Evolutionary conservation across 2,888 invertebrate genomes (phyloP), one percentile per base, ranked within the genome.

Genomic region (Drosophila maculinotata): DNA sequence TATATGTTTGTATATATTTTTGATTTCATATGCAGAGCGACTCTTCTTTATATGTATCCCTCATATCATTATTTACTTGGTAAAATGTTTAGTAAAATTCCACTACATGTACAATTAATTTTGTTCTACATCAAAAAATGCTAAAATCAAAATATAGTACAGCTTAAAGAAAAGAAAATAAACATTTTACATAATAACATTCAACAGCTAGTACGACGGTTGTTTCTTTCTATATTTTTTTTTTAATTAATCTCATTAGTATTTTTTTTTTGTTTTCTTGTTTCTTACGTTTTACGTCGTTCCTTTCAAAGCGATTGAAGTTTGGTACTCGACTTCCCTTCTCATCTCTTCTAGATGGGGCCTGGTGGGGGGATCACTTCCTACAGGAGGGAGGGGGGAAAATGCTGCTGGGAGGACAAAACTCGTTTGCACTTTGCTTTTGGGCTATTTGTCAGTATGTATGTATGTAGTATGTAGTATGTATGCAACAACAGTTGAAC

Each of bases 141-240:
- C n/a, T 28, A 47, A 15, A 38, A 33, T 31, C 2, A n/a, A 14
- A 36, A 38, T n/a, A 25, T 28, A 33, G 20, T 9, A 7, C 23
- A 33, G 48, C 26, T 12, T 9, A 48, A 33, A 31, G 17, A 28
- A 10, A 35, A 31, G 20, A 53, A 44, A 35, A 49, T 3, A 30
- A 30, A 23, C 31, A 51, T 31, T 58, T 36, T 51, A 41, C 44
- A 45, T 45, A 23, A 47, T 64, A 47, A 69, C 66, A 65, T 69
- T 74, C 58, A 81, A 81, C 66, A 81, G 70, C 58, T 79, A 72
- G 52, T 60, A 65, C 56, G 72, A 76, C 71, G 76, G 76, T 65
- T 49, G 17, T 36, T 20, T 15, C 69, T 33, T 26, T 35, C 35
- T 47, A 1, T 26, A 1, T 15, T 15, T 12, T 3, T n/a, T 1